Conservation (phyloP, 1,140 invertebrate species). For the Polypedilum pembai region DNA sequence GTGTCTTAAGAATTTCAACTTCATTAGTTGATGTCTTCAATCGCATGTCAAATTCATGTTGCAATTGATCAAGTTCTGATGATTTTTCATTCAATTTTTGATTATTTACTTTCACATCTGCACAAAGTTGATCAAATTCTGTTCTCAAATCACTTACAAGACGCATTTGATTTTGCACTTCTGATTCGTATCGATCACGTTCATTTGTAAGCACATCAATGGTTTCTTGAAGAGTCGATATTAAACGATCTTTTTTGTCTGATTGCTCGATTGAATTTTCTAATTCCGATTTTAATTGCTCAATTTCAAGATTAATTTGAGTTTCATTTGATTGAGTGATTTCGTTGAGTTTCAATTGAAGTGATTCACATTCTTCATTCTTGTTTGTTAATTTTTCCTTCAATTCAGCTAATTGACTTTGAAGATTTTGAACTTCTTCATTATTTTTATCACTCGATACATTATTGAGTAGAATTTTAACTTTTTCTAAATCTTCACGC, state of each 20-base stretch:
- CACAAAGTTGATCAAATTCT: constrained; percentile 26
- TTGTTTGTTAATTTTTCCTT: constrained; percentile 46
- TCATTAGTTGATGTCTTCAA: constrained; percentile 31
- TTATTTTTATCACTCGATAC: constrained; percentile 30
- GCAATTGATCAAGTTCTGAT: constrained; percentile 36
- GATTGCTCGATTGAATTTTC: constrained; percentile 33
- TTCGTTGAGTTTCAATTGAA: constrained; percentile 45
- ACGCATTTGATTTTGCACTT: neutral
- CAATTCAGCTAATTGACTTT: constrained; percentile 44
- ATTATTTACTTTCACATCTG: constrained; percentile 14
- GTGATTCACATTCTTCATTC: constrained; percentile 44
- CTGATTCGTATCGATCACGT: neutral
- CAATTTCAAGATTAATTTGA: constrained; percentile 37
- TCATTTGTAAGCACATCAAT: neutral
- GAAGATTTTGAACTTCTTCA: constrained; percentile 37
- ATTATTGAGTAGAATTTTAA: constrained; percentile 24
- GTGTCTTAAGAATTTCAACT: constrained; percentile 37
- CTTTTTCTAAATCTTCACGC: constrained; percentile 24
- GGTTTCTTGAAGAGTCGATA: constrained; percentile 32
- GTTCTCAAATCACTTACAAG: neutral
- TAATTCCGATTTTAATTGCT: constrained; percentile 36
- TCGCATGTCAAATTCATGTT: constrained; percentile 31
- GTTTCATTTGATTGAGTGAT: constrained; percentile 41
- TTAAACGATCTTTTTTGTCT: neutral
- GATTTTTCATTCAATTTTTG: constrained; percentile 32